Base-by-base conservation (phyloP, 1,140 invertebrate species). In the Berghia stephanieae region DNA sequence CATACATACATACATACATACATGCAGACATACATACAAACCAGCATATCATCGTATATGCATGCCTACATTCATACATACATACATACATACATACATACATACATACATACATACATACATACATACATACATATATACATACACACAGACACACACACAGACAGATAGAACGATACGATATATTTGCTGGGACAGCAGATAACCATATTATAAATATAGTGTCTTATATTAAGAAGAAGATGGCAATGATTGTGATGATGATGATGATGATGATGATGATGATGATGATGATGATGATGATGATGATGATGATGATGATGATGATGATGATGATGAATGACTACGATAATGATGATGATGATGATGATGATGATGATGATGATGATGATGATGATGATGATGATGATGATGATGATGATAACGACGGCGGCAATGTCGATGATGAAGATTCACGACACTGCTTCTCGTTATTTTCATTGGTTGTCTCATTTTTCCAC, bases 331-430 rank as follows among this genome's bases (percentile, higher is more conserved):
- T 70, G 68, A 67, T 67, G n/a, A n/a, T n/a, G n/a, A n/a, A n/a
- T n/a, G n/a, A n/a, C n/a, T n/a, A n/a, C n/a, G n/a, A n/a, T n/a
- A 3, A 67, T 67, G 63, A 67, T 4, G 63, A 67, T 67, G 63
- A 67, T 5, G 63, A 67, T 67, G 63, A 67, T 5, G 63, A 1
- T 52, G 49, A 1, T 52, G 49, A 1, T 52, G 49, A 52, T 52
- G 49, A 52, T 52, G 49, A 52, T 52, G 63, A 67, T 4, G 63
- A 67, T 67, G 63, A 67, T 5, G 63, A 67, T 67, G 63, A 67
- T 5, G 63, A 1, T 52, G 49, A 1, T 52, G 49, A 1, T 52
- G 49, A 52, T 52, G 49, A 52, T 52, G 49, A 52, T 52, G 49
- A 52, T 52, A 24, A 52, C 24, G 46, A 52, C 24, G 46, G 24